Conservation (phyloP, 1,140 invertebrate genomes). For the Lasioglossum baleicum region DNA sequence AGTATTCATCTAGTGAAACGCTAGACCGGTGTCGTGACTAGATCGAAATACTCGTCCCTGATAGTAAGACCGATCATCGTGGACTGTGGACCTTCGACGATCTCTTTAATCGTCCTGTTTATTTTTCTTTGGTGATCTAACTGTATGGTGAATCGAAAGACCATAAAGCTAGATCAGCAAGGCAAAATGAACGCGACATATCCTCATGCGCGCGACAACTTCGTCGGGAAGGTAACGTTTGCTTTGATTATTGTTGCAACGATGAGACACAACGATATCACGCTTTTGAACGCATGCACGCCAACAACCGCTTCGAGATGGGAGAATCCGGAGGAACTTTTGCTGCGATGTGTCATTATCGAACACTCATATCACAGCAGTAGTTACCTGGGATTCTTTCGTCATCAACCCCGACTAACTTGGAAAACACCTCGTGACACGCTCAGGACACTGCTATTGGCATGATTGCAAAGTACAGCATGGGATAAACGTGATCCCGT, state of each 20-base stretch:
- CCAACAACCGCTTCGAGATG: slow-evolving; percentile 28
- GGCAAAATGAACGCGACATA: slow-evolving; percentile 75
- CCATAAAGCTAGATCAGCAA: slow-evolving; percentile 85
- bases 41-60: slow-evolving; percentile 79
- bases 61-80: slow-evolving; percentile 40
- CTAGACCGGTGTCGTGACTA: slow-evolving; percentile 77
- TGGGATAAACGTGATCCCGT: slow-evolving; percentile 80
- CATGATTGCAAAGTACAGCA: slow-evolving; percentile 49
- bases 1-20: slow-evolving; percentile 75
- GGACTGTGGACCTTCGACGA: neutral
- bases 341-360: slow-evolving; percentile 77
- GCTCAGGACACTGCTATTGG: neutral
- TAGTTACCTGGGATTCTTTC: slow-evolving; percentile 79
- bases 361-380: slow-evolving; percentile 81
- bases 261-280: too few relatives aligned
- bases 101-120: slow-evolving; percentile 43
- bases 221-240: neutral
- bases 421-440: neutral
- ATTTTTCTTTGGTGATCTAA: slow-evolving; percentile 84
- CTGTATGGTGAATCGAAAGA: slow-evolving; percentile 79
- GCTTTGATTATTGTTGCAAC: neutral
- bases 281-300: neutral
- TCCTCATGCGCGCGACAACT: slow-evolving; percentile 41
- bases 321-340: slow-evolving; percentile 77
- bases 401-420: slow-evolving; percentile 9